phyloP scores from a whole-genome alignment of 2,888 invertebrate species.

The Thelaira solivaga region DNA sequence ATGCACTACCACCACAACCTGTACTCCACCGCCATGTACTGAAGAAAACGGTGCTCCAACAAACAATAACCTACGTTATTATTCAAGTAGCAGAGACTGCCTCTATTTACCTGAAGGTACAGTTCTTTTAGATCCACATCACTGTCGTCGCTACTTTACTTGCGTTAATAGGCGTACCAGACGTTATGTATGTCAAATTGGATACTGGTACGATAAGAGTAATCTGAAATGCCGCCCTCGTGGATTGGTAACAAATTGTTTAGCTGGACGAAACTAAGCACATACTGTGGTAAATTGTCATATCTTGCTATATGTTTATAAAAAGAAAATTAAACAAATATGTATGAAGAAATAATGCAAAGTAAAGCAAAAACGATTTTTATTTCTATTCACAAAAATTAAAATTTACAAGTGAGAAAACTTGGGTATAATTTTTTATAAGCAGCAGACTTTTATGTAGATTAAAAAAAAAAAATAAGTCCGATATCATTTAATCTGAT shows the following conservation, averaged over 20 bases:
- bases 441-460: too few species aligned
- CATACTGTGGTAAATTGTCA: not conserved
- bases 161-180: slow-evolving; percentile 6
- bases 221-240: slow-evolving; percentile 10
- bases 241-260: slow-evolving; percentile 11
- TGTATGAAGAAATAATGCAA: not conserved
- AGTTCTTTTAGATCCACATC: slow-evolving; percentile 27
- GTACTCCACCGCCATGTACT: not conserved
- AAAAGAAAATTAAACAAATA: not conserved
- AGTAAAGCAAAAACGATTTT: not conserved
- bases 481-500: too few species aligned
- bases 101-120: not conserved
- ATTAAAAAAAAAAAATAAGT: too few species aligned
- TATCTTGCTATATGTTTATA: not conserved
- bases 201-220: slow-evolving; percentile 23
- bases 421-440: too few species aligned
- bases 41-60: not conserved
- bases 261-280: not conserved
- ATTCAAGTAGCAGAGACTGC: slow-evolving; percentile 13
- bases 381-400: too few species aligned
- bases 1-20: not conserved
- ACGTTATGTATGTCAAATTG: not conserved
- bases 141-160: slow-evolving; percentile 40
- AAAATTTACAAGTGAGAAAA: too few species aligned
- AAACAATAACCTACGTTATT: not conserved